Conservation (phyloP, 2,797 vertebrate species). For the Microctenopoma steveboyesi region DNA sequence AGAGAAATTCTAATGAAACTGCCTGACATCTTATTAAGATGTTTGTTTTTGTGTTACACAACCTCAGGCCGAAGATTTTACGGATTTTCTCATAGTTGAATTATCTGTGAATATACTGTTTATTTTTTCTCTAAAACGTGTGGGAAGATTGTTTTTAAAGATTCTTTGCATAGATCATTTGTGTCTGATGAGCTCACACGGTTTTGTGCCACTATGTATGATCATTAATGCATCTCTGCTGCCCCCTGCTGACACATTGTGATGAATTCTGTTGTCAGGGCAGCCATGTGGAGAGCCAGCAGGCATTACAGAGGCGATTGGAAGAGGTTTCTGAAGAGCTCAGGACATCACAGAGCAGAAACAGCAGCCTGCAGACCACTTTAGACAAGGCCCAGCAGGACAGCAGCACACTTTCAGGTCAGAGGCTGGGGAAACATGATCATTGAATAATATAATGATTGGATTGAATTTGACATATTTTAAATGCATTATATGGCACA, state of each 20-base stretch:
- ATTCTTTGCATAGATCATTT: background rate
- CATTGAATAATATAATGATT: background rate
- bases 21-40: background rate
- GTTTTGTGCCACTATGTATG: background rate
- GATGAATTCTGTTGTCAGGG: conserved; percentile 72
- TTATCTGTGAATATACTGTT: background rate
- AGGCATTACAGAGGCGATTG: conserved; percentile 86
- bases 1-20: background rate
- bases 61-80: background rate
- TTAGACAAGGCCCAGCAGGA: conserved; percentile 87
- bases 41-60: background rate
- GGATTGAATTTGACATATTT: background rate
- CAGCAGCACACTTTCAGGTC: conserved; percentile 84
- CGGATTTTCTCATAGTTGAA: background rate
- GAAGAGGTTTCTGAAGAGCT: conserved; percentile 92
- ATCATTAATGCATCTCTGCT: conserved; percentile 33
- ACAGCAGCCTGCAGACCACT: conserved; percentile 82
- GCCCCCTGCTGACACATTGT: conserved; percentile 56
- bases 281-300: conserved; percentile 85
- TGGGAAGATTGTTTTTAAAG: background rate
- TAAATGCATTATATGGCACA: background rate
- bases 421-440: conserved; percentile 40
- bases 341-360: conserved; percentile 85
- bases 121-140: background rate
- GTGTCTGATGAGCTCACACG: background rate